Base-by-base conservation (phyloP, 2,113 vertebrate genomes). In the Blennius ocellaris region DNA sequence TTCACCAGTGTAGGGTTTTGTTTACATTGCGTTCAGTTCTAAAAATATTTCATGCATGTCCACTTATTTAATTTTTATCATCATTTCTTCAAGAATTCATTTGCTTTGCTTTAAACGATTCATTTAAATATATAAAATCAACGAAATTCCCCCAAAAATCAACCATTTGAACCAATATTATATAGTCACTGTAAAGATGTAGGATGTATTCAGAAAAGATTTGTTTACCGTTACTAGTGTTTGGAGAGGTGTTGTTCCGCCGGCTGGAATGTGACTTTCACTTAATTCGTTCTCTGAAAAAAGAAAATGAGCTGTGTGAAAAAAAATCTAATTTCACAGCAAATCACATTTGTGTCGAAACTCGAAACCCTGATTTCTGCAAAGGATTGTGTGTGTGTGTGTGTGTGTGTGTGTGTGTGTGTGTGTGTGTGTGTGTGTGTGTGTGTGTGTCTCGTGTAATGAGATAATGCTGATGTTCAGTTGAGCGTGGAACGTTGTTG, bases 401-500 rank as follows among this genome's bases (percentile, higher is more conserved):
- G 65, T 55, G 44, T 51, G 51, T 21, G 12, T 53, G 53, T 37
- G 62, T 66, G 41, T 37, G 11, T 59, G 37, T 59, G 65, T 55
- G 44, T 51, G 47, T 15, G 11, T 49, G 53, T 17, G 62, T 66
- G 41, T 43, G 41, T 43, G 41, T 43, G 41, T 5, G 44, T 40
- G 45, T 36, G 55, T 44, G 16, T 54, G 47, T 37, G 40, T 60
- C 16, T 36, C 1, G 40, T 37, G 3, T 48, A 49, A 76, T 73
- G 60, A 21, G 64, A 30, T 69, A 5, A 56, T 60, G 61, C 56
- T 52, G 67, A 44, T 48, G 51, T 11, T 58, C 12, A 11, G 9
- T n/a, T 15, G 0, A 82, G 64, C 69, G 15, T 83, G 65, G 83
- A 79, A 83, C 62, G 5, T 7, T 44, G 54, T 83, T 83, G 74